A percentile compares a stretch with the other conserved stretches of the same genome.
phyloP scores from a whole-genome alignment of 1,140 invertebrate species.

The Drosophila melanica region DNA sequence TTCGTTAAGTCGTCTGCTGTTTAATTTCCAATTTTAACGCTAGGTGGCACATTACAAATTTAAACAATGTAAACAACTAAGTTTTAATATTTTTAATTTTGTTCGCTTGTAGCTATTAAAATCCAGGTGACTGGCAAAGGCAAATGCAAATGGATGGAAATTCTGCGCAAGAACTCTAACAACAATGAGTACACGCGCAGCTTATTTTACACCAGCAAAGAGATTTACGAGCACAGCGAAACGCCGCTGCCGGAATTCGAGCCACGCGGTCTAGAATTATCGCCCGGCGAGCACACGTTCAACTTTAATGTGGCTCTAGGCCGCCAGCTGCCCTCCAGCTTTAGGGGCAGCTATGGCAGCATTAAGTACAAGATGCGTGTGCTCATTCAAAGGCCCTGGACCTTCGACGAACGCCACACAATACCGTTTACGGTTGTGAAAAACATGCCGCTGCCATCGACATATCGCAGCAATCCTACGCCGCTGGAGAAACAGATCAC shows the following conservation, averaged over 20 bases:
- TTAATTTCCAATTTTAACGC: background rate
- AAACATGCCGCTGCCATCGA: slow-evolving; percentile 61
- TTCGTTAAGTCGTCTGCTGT: background rate
- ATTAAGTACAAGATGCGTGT: slow-evolving; percentile 83
- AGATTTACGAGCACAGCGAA: slow-evolving; percentile 78
- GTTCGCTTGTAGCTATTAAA: slow-evolving; percentile 64
- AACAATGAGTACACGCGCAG: slow-evolving; percentile 77
- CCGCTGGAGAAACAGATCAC: slow-evolving; percentile 77
- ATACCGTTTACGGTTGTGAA: slow-evolving; percentile 77
- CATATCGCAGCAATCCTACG: slow-evolving; percentile 57
- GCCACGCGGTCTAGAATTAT: slow-evolving; percentile 69
- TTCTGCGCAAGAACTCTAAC: slow-evolving; percentile 73
- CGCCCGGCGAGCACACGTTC: slow-evolving; percentile 75
- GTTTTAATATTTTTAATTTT: background rate
- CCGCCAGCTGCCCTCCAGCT: slow-evolving; percentile 69
- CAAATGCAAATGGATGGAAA: slow-evolving; percentile 83
- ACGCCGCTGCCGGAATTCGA: slow-evolving; percentile 70
- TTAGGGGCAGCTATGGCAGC: slow-evolving; percentile 74
- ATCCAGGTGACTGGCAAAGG: slow-evolving; percentile 82
- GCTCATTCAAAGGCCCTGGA: slow-evolving; percentile 77
- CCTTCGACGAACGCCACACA: slow-evolving; percentile 75
- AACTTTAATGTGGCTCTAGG: slow-evolving; percentile 68
- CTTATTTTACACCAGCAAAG: slow-evolving; percentile 78
- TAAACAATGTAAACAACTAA: too few species aligned
- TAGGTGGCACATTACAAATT: slow-evolving; percentile 9